Base-by-base conservation (phyloP, 1,140 invertebrate genomes). In the Colletes latitarsis region DNA sequence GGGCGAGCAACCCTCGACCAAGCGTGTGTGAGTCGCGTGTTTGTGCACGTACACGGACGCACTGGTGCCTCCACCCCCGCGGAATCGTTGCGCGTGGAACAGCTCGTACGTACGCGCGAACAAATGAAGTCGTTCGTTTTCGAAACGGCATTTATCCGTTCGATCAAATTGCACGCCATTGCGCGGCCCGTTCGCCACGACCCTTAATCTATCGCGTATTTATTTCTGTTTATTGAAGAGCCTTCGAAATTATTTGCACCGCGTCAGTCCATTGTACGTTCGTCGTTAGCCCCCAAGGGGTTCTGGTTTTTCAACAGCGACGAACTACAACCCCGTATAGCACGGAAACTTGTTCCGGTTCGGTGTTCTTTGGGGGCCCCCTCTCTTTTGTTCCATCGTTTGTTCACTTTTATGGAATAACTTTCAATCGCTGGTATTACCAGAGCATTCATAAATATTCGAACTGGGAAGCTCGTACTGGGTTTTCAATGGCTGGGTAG, bases 101-200 rank as follows among this genome's bases (percentile, higher is more conserved):
- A n/a, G 73, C 21, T 78, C 62, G 63, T 55, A 68, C 21, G 64
- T 74, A 84, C 74, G 69, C 46, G 53, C 62, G 74, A 55, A 73
- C 77, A 79, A 73, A 79, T 73, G 69, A 79, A 79, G 77, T 79
- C 70, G 77, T 79, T 66, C 77, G 70, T 79, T 79, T 73, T 79
- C 77, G 60, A 73, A 79, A 79, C 77, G 77, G 77, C 77, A 64
- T 79, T 79, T 79, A 79, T 73, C 77, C 77, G 46, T 79, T 79
- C 77, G 77, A 79, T 79, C 77, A 79, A 79, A 79, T 79, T 79
- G 77, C 70, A 64, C 70, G 70, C 77, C 67, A 43, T 67, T 46
- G 39, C 62, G 39, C 73, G 63, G 74, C 66, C 52, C 52, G 52
- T 72, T 70, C 69, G 30, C 77, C 43, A 30, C 21, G 70, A 21